Evolutionary conservation across 2,888 invertebrate species (phyloP), one percentile per base, ranked within the genome.

Genomic region (Limnephilus marmoratus): DNA sequence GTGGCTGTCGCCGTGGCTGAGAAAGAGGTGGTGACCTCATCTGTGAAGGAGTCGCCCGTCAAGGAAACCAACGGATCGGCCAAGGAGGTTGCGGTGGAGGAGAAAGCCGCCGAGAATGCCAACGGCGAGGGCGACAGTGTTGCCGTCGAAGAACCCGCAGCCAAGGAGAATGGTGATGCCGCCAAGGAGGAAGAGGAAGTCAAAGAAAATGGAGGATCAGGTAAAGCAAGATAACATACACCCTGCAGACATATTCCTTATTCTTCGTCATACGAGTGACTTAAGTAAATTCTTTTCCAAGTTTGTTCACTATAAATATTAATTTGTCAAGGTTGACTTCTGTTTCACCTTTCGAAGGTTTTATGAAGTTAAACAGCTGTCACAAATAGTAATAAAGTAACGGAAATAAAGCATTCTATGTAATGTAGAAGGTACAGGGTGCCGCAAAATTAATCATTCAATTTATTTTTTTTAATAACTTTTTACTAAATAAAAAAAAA

Each of bases 11-110:
- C 94, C 81, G 94, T 94, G 34, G 92, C 94, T 94, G 92, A 92
- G 94, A 94, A 94, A 94, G 94, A 94, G 93, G 90, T 94, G 94
- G 95, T 95, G 94, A 94, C 94, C 87, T 91, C 94, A 94, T 94
- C 93, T 82, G 94, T 93, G 3, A 96, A 96, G 94, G 96, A 96
- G 94, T 96, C 96, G 34, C 96, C 96, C 24, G 95, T 95, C 92
- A 96, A 96, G 90, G 95, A 95, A 94, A 94, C 95, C 88, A 94
- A 94, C 92, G 94, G 95, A 93, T 94, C 95, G 11, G 95, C 95
- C 88, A 97, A 97, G 94, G 95, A 94, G 94, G 95, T 94, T 2
- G 95, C 94, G 0, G 96, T 96, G 83, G 94, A 94, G 89, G 94
- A 94, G 41, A 94, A 94, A 31, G 94, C 94, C 82, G 94, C 94